A percentile compares a stretch with the other conserved stretches of the same genome.
These are phyloP conservation scores for Hippoglossus stenolepis DNA, from an alignment of 2,113 vertebrate species.

Conservation along the genomic window DNA sequence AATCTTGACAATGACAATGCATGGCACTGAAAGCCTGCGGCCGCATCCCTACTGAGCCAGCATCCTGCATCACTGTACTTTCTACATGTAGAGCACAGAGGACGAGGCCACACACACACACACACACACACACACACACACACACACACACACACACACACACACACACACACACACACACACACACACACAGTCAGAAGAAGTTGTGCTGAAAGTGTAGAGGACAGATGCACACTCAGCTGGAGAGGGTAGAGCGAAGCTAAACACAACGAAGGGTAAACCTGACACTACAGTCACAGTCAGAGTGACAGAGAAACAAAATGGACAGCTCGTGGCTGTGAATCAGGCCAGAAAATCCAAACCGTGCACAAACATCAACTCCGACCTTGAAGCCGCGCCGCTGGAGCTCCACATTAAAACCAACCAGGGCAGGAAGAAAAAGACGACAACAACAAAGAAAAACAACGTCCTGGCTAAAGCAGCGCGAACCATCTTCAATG, in stretches of 20 bases:
- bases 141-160: conserved; percentile 27
- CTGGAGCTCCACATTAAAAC: conserved; percentile 25
- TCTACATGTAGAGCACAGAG: conserved; percentile 59
- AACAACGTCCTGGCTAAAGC: background rate
- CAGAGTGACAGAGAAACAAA: conserved; percentile 26
- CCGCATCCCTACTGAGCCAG: conserved; percentile 65
- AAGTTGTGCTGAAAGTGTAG: conserved; percentile 69
- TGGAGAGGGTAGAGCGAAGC: conserved; percentile 50
- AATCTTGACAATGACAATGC: conserved; percentile 76
- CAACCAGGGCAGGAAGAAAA: background rate
- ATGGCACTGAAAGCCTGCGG: conserved; percentile 78
- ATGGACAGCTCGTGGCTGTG: conserved; percentile 50
- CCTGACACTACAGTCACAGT: conserved; percentile 29
- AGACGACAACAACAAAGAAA: background rate
- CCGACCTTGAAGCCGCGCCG: conserved; percentile 53
- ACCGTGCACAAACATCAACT: conserved; percentile 8
- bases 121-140: conserved; percentile 34
- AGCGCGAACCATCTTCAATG: conserved; percentile 4
- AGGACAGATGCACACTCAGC: conserved; percentile 73
- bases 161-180: conserved; percentile 29
- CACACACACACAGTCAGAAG: conserved; percentile 51
- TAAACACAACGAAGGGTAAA: conserved; percentile 69
- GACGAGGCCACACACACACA: conserved; percentile 37
- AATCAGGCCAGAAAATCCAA: conserved; percentile 10
- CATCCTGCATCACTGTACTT: conserved; percentile 66